Evolutionary conservation across 2,888 invertebrate genomes (phyloP), one percentile per base, ranked within the genome.

Genomic region (Nymphalis urticae): DNA sequence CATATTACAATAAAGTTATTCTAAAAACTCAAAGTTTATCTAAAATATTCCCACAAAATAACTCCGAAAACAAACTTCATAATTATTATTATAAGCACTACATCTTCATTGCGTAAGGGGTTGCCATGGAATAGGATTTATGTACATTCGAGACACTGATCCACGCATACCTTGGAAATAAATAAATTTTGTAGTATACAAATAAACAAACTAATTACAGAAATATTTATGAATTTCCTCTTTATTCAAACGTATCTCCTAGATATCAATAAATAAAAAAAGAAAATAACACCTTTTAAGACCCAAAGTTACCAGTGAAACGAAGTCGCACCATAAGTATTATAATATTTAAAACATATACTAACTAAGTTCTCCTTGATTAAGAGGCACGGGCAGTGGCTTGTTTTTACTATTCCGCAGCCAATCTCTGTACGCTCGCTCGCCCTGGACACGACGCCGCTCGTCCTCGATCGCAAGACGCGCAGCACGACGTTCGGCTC

Each of bases 71-170:
- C 42, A 53, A 51, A 53, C 21, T 13, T 53, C 53, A 53, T 48
- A 54, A 36, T 50, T 56, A 32, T 27, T 58, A 42, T 10, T 53
- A 70, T 16, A 64, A n/a, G 19, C 17, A 9, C 3, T 58, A 16
- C 8, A 51, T 60, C 58, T 47, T 64, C 42, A 77, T 80, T 86
- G 89, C n/a, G 87, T 82, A 3, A 88, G 80, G 48, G 87, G 86
- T 76, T 94, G 93, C 95, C 95, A 95, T 0, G 95, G 95, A 47
- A 93, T 90, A 2, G 95, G 95, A 81, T 95, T 95, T 69, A 95
- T 88, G 76, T 94, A 95, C 80, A 95, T 93, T 71, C 94, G 89
- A 17, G 95, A 95, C 48, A 93, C 92, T 0, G 95, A 94, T 47
- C 94, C 94, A 64, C 94, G 94, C 90, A 95, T 94, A 84, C 94